A percentile compares a stretch with the other conserved stretches of the same genome.
Conservation (phyloP, 2,113 vertebrate species). For the Lepisosteus osseus region DNA sequence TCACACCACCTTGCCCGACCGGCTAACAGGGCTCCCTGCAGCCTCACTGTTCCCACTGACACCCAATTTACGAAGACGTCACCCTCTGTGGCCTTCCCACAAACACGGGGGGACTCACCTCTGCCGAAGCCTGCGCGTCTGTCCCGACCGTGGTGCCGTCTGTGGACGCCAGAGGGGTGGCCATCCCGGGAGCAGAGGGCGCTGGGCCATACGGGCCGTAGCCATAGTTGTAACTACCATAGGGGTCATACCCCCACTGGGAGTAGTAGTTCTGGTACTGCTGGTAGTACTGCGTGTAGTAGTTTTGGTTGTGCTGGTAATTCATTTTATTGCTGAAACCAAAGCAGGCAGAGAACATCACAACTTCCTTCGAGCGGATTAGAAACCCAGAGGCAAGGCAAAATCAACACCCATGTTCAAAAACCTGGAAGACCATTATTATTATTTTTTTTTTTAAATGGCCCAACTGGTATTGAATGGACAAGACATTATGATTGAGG, state of each 20-base stretch:
- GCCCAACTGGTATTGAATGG: no score
- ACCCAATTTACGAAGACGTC: no score
- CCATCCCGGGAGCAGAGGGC: constrained; percentile 58
- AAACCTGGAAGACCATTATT: background rate
- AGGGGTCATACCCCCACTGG: constrained; percentile 77
- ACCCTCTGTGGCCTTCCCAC: no score
- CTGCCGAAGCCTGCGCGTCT: constrained; percentile 45
- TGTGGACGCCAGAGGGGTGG: constrained; percentile 57
- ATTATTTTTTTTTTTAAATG: background rate
- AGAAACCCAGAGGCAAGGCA: background rate
- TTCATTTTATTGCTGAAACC: constrained; percentile 68
- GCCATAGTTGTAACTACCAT: constrained; percentile 60
- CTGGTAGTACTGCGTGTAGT: constrained; percentile 69
- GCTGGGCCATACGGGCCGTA: constrained; percentile 66
- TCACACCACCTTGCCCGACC: background rate
- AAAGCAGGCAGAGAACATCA: background rate
- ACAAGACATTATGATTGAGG: no score
- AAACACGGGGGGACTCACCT: constrained; percentile 41
- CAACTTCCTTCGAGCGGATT: no score
- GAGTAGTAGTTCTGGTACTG: constrained; percentile 66
- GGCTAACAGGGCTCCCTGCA: no score
- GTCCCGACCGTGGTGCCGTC: constrained; percentile 50
- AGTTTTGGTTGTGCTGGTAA: constrained; percentile 68
- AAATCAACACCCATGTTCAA: background rate
- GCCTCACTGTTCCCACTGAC: no score